These are phyloP conservation scores for Lutjanus campechanus DNA, from an alignment of 2,797 vertebrate genomes.

Conservation along the genomic window DNA sequence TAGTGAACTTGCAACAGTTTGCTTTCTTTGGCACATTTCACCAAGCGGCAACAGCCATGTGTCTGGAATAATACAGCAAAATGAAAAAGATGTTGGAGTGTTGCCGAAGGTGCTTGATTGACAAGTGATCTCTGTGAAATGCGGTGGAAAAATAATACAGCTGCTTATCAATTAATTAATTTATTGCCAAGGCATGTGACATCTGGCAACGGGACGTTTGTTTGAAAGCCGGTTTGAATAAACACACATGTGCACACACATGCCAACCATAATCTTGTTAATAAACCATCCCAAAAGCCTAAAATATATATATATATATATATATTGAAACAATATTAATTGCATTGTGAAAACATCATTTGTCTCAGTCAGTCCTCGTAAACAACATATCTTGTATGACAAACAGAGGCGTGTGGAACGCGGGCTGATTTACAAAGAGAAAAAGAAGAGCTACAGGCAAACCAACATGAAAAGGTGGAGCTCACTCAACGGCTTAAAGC, in stretches of 20 bases:
- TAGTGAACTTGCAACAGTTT: background rate
- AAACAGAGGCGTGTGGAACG: background rate
- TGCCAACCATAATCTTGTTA: background rate
- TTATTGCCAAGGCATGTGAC: background rate
- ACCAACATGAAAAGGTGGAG: constrained; percentile 35
- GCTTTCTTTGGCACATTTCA: background rate
- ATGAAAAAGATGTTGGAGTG: background rate
- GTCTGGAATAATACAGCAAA: background rate
- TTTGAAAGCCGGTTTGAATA: constrained; percentile 14
- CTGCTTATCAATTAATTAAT: background rate
- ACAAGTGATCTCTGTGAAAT: constrained; percentile 22
- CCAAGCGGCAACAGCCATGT: background rate
- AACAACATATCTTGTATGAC: constrained; percentile 2
- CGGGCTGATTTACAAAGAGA: background rate
- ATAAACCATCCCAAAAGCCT: background rate
- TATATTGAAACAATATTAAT: constrained; percentile 19
- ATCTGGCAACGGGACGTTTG: background rate
- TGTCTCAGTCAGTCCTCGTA: constrained; percentile 17
- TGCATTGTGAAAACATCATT: constrained; percentile 5
- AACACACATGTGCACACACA: background rate
- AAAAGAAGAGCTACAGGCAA: constrained; percentile 2
- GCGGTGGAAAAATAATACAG: background rate
- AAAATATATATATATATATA: too few relatives aligned
- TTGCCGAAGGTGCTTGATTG: constrained; percentile 8
- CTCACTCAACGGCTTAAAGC: constrained; percentile 54